Evolutionary conservation across 2,888 invertebrate species (phyloP), one percentile per base, ranked within the genome.

Genomic region (Drosophila bunnanda): DNA sequence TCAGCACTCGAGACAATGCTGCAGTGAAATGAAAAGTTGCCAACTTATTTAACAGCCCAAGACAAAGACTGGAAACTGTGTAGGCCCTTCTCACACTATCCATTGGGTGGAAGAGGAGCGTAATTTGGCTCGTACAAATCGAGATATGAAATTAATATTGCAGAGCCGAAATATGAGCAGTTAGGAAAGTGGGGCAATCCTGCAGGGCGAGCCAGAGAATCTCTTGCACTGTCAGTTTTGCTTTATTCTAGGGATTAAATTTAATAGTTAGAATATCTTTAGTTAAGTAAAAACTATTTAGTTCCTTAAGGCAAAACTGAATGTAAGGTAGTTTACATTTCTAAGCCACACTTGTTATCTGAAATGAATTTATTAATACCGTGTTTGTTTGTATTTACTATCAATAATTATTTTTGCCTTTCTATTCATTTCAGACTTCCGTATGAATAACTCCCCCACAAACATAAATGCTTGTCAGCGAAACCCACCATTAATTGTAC

Each of bases 91-190:
- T 54, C 52, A 53, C 66, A 61, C 74, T 78, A 20, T 48, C 17
- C 30, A 2, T 30, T 17, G 7, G 6, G 7, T 1, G 46, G n/a
- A 69, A 74, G 62, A 66, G 70, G 72, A 64, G 70, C 70, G 67
- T 71, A 78, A 83, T 86, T 81, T 88, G 69, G 84, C 87, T 87
- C 89, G 82, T 67, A 73, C 69, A 80, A 80, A 88, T 88, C 89
- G 76, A 88, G 88, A 87, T 88, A 80, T 62, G 73, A 84, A 79
- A 87, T 88, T 88, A 88, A 83, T 83, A 86, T 78, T 76, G 70
- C 79, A 83, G 38, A 32, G 48, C 55, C 60, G 43, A 73, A 80
- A 69, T 76, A 46, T 46, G 83, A 78, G 56, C 75, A 68, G 39
- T 22, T 50, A n/a, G n/a, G 38, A 30, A 70, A 50, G 22, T 70